A percentile compares a stretch with the other conserved stretches of the same genome.
Evolutionary conservation across 2,797 vertebrate species (phyloP).

Genomic region (Amniataba percoides): DNA sequence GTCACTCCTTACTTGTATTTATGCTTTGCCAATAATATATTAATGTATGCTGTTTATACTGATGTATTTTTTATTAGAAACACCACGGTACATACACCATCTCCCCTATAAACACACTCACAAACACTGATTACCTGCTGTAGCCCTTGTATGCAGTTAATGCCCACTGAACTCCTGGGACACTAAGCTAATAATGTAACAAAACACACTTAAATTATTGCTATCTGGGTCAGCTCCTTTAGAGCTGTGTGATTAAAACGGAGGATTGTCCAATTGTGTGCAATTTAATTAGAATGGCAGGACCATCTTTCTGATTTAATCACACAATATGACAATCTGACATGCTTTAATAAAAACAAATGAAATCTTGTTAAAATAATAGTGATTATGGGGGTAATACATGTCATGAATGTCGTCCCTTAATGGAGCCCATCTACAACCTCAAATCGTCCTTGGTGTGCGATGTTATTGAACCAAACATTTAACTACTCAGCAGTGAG

Average conservation of each 20-base stretch:
- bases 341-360: slow-evolving; percentile 72
- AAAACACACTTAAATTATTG: slow-evolving; percentile 58
- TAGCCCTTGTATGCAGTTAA: slow-evolving; percentile 20
- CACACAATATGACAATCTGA: slow-evolving; percentile 62
- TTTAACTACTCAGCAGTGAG: slow-evolving; percentile 45
- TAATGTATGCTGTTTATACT: background rate
- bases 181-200: slow-evolving; percentile 50
- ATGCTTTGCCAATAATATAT: background rate
- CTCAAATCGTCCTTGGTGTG: slow-evolving; percentile 31
- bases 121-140: background rate
- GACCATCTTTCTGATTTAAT: slow-evolving; percentile 71
- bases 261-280: slow-evolving; percentile 59
- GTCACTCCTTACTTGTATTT: background rate
- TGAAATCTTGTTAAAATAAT: slow-evolving; percentile 74
- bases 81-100: slow-evolving; percentile 5
- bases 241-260: slow-evolving; percentile 68
- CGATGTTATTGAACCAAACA: slow-evolving; percentile 49
- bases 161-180: slow-evolving; percentile 36
- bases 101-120: background rate
- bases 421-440: slow-evolving; percentile 55
- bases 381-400: slow-evolving; percentile 60
- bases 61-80: slow-evolving; percentile 7
- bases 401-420: slow-evolving; percentile 41
- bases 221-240: slow-evolving; percentile 67
- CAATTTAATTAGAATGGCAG: slow-evolving; percentile 67